Percentiles rank a stretch among this genome's conserved stretches.
Conservation (phyloP, 2,113 vertebrate species). For the Galeopterus variegatus region DNA sequence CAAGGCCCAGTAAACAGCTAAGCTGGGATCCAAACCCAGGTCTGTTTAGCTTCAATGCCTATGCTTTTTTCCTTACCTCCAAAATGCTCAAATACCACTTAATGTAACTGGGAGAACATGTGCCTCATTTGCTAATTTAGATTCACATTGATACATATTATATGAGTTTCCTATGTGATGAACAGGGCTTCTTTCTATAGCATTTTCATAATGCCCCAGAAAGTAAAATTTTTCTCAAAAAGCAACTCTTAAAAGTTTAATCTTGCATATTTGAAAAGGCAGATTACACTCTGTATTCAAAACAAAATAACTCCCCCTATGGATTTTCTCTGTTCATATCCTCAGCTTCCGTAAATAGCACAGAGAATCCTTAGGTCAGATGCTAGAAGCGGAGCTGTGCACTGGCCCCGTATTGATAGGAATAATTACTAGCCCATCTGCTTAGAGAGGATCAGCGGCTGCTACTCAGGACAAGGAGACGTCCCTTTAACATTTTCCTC, state of each 20-base stretch:
- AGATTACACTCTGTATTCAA: constrained; percentile 9
- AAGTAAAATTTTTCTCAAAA: neutral
- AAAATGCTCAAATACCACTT: neutral
- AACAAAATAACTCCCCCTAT: constrained; percentile 79
- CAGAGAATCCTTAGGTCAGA: neutral
- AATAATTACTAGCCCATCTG: rapidly evolving
- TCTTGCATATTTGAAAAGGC: constrained; percentile 15
- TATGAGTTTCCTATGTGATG: neutral
- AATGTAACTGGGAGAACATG: neutral
- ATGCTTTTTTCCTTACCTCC: neutral
- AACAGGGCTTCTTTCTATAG: neutral
- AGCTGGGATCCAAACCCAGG: neutral
- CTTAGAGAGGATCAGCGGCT: rapidly evolving
- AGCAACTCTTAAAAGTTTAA: neutral
- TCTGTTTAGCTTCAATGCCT: neutral
- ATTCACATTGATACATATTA: neutral
- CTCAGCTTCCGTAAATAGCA: rapidly evolving
- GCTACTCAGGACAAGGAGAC: neutral
- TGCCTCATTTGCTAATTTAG: neutral
- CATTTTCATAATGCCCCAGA: neutral
- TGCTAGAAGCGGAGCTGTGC: neutral
- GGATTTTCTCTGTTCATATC: neutral
- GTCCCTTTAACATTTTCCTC: neutral
- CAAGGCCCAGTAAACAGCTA: neutral
- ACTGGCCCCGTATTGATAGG: neutral